A percentile compares a stretch with the other conserved stretches of the same genome.
Conservation (phyloP, 2,888 invertebrate species). For the Melanchra persicariae region DNA sequence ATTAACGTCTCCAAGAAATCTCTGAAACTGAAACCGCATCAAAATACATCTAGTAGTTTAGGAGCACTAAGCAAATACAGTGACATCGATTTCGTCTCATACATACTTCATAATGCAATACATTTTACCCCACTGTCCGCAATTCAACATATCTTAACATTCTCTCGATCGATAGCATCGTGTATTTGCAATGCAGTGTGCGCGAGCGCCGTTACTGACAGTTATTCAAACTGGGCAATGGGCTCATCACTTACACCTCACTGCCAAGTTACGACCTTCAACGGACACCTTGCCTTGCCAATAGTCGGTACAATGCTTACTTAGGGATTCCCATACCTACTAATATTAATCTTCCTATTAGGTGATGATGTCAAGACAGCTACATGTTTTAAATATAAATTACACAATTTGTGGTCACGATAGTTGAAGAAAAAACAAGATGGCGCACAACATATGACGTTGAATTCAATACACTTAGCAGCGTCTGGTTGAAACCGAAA, state of each 20-base stretch:
- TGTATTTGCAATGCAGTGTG: slow-evolving; percentile 64
- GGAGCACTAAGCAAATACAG: background rate
- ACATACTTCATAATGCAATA: background rate
- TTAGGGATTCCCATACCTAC: slow-evolving; percentile 45
- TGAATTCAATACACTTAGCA: slow-evolving; percentile 4
- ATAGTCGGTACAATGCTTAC: slow-evolving; percentile 40
- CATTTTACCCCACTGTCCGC: background rate
- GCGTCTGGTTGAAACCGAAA: background rate
- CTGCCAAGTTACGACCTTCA: slow-evolving; percentile 44
- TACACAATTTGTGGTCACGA: slow-evolving; percentile 20
- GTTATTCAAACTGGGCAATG: slow-evolving; percentile 72
- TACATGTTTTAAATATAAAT: slow-evolving; percentile 42
- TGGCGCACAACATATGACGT: background rate
- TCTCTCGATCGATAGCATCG: slow-evolving; percentile 41
- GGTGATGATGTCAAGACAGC: slow-evolving; percentile 27
- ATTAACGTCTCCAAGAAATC: background rate
- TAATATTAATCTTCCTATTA: slow-evolving; percentile 5
- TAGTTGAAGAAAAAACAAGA: background rate
- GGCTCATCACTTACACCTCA: slow-evolving; percentile 40
- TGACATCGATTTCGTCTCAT: background rate
- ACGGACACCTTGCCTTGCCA: slow-evolving; percentile 9
- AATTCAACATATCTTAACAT: slow-evolving; percentile 30
- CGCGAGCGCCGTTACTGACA: slow-evolving; percentile 71
- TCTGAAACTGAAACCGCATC: background rate
- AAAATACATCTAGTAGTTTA: background rate